Evolutionary conservation across 2,113 vertebrate species (phyloP), one percentile per base, ranked within the genome.

Genomic region (Tichodroma muraria): DNA sequence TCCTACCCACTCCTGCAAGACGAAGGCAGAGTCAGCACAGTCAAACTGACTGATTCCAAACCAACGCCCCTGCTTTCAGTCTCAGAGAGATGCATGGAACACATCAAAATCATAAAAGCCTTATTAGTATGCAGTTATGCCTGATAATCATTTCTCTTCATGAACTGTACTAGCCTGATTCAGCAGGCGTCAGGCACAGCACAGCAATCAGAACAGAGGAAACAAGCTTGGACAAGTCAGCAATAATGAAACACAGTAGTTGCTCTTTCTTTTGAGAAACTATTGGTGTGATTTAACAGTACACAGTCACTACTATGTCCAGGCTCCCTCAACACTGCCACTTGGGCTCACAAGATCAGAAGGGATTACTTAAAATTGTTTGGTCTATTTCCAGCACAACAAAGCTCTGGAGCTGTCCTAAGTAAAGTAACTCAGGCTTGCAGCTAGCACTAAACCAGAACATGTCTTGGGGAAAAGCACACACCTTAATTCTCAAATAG

Each of bases 1-100:
- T 68, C 99, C 99, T 49, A 99, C 99, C 99, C 99, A 99, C 95
- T 99, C 99, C 99, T 99, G 94, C 59, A 90, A 85, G 68, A 82
- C 1, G 0, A 85, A 40, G 71, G n/a, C 83, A 92, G 71, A 91
- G 80, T 92, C 85, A 93, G 76, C 76, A 90, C 42, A 93, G 79
- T 50, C 52, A 76, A 72, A 84, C 38, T 23, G 44, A 47, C 81
- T 53, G 57, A 76, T 60, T 57, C 81, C 66, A 89, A 85, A 80
- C 64, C 45, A 65, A 76, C 4, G 4, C 28, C 85, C 66, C 84
- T 80, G 64, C 68, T 59, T 80, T 66, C 56, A 73, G 9, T 31
- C 69, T 96, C 40, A 20, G 87, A 65, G 38, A 95, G 75, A 89
- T 40, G 30, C 37, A 70, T 10, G 23, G 84, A 91, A 84, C 70